Evolutionary conservation across 30 jellyfish, hydroid and myxozoan species (phyloP), one percentile per base, ranked within the genome.

Genomic region (Haliclystus octoradiatus): DNA sequence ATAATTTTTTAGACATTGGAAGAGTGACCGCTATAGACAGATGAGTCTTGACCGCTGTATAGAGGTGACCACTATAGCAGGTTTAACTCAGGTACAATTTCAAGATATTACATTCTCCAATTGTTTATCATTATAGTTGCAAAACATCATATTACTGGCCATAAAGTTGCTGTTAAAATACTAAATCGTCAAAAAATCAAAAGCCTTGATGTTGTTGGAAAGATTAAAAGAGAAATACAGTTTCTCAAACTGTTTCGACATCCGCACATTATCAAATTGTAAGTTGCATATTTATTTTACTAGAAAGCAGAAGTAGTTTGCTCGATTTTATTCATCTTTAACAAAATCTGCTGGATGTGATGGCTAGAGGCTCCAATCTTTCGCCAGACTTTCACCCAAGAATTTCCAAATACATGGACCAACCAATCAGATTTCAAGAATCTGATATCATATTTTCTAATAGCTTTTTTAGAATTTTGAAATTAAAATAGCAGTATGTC

Each of bases 191-290:
- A 91, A 52, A 91, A 91, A 65, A 91, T 91, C 74, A 91, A 91
- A 71, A 74, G 94, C 33, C 80, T 91, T 28, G 95, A 91, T 70
- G 99, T 91, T 32, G 99, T 84, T 62, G 99, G 95, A 1, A 91
- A 91, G 60, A 83, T 91, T 33, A 76, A 84, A 69, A 73, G 99
- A 34, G 99, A 91, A 78, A 91, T 91, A 19, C 95, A 91, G 62
- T 91, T 78, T 52, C 84, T 91, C 32, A 82, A 83, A 57, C 88
- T 91, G 2, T 91, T 91, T 62, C 78, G 95, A 57, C 99, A 91
- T 79, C 99, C 99, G 31, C 99, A 91, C 65, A 91, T 91, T 5
- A 91, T 91, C 72, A 91, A 91, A 70, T 64, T 91, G 99, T 91
- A 74, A 77, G 98, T 61, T 33, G 34, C 0, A 26, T 46, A 4